Conservation (phyloP, 2,888 invertebrate species). For the Tenthredo notha region DNA sequence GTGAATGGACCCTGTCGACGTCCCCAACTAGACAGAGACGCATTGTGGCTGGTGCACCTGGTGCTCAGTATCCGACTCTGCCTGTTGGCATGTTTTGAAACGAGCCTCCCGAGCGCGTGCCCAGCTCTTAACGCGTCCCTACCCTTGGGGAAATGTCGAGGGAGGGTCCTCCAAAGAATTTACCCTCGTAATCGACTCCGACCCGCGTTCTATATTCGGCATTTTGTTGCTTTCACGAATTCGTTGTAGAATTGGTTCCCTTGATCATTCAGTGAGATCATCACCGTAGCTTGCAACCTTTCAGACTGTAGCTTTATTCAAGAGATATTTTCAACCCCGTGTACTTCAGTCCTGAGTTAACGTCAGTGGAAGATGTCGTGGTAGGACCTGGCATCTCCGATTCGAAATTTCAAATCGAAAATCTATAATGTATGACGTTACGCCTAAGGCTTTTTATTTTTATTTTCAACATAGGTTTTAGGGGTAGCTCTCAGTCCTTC, state of each 20-base stretch:
- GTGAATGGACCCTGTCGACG: conserved; percentile 58
- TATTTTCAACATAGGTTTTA: conserved; percentile 2
- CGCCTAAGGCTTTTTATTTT: not conserved
- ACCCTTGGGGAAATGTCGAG: conserved; percentile 28
- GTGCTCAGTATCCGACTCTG: conserved; percentile 72
- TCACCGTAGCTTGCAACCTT: not conserved
- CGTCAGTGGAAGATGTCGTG: not conserved
- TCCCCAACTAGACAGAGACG: conserved; percentile 68
- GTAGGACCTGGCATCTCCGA: not conserved
- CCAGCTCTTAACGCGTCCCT: conserved; percentile 32
- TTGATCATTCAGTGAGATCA: conserved; percentile 7
- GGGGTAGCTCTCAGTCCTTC: conserved; percentile 16
- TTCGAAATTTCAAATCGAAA: conserved; percentile 8
- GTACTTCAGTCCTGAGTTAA: not conserved
- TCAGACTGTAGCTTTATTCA: not conserved
- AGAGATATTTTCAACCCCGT: not conserved
- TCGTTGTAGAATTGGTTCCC: not conserved
- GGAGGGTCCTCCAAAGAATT: conserved; percentile 32
- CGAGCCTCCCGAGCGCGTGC: conserved; percentile 39
- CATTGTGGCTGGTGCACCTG: conserved; percentile 75
- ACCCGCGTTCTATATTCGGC: conserved; percentile 11
- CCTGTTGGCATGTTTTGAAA: conserved; percentile 49
- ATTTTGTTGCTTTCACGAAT: conserved; percentile 10
- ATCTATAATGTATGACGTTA: not conserved
- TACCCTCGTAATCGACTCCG: conserved; percentile 43